These are phyloP conservation scores for Percopsis transmontana DNA, from an alignment of 2,113 vertebrate species.

Conservation along the genomic window DNA sequence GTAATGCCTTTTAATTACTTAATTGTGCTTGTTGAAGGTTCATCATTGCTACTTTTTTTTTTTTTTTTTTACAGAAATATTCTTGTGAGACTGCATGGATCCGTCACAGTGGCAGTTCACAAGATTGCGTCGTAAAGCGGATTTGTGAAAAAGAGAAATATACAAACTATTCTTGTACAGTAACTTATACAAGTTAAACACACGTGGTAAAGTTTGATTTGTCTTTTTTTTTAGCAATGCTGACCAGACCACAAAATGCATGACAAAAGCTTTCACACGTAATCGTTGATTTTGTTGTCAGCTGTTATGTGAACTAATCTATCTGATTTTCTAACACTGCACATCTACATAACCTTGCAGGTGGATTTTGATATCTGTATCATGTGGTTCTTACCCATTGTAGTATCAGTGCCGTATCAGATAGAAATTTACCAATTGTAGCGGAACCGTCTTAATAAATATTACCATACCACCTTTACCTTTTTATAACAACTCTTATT, in stretches of 20 bases:
- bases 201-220: neutral
- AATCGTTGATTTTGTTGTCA: too few species aligned
- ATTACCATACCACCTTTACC: too few species aligned
- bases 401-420: too few species aligned
- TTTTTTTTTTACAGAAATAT: conserved; percentile 82
- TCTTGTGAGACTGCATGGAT: conserved; percentile 91
- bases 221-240: neutral
- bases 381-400: too few species aligned
- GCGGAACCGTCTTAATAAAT: conserved; percentile 9
- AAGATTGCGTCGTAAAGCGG: conserved; percentile 87
- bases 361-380: neutral
- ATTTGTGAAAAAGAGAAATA: neutral
- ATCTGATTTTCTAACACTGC: too few species aligned
- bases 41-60: neutral
- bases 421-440: too few species aligned
- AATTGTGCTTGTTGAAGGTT: too few species aligned
- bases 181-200: conserved; percentile 7
- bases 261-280: neutral
- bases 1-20: neutral
- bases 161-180: conserved; percentile 23
- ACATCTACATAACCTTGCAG: too few species aligned
- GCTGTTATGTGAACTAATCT: neutral
- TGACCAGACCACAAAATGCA: neutral
- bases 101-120: conserved; percentile 92
- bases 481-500: conserved; percentile 43